phyloP scores from a whole-genome alignment of 2,888 invertebrate species.

The Drosophila leonis region DNA sequence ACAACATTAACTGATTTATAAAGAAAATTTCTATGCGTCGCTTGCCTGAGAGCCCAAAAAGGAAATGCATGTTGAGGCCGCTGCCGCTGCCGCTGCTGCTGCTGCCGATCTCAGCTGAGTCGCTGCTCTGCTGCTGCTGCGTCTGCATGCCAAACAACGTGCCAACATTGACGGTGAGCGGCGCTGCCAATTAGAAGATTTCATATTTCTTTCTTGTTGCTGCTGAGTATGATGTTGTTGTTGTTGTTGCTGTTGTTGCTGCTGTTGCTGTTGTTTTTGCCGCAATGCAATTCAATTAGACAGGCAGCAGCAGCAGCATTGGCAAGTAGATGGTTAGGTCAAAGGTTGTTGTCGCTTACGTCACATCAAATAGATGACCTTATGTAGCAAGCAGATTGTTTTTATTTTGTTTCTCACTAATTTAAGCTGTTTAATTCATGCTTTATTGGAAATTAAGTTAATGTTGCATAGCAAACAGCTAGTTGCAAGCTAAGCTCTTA shows the following conservation, averaged over 20 bases:
- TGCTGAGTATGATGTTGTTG: conserved; percentile 10
- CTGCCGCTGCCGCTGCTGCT: conserved; percentile 10
- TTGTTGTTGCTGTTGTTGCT: conserved; percentile 13
- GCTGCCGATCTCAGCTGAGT: conserved; percentile 22
- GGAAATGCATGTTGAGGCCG: conserved; percentile 74
- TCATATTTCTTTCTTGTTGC: conserved; percentile 63
- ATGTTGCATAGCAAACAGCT: background rate
- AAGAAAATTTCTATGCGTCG: conserved; percentile 75
- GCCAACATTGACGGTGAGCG: conserved; percentile 65
- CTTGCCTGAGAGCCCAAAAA: conserved; percentile 66
- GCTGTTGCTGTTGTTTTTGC: conserved; percentile 22
- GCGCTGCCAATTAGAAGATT: conserved; percentile 75
- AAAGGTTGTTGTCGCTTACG: conserved; percentile 23
- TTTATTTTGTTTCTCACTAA: background rate
- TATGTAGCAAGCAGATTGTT: conserved; percentile 12
- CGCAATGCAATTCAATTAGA: conserved; percentile 68
- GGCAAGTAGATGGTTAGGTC: conserved; percentile 33
- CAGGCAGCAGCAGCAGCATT: conserved; percentile 16
- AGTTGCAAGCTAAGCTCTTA: too few species aligned
- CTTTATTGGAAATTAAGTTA: background rate
- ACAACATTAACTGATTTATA: conserved; percentile 71
- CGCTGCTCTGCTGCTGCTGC: conserved; percentile 18
- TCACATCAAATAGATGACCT: conserved; percentile 4
- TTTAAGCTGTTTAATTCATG: background rate
- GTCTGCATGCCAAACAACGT: conserved; percentile 75